Evolutionary conservation across 2,888 invertebrate genomes (phyloP), one percentile per base, ranked within the genome.

Genomic region (Panorpa germanica): DNA sequence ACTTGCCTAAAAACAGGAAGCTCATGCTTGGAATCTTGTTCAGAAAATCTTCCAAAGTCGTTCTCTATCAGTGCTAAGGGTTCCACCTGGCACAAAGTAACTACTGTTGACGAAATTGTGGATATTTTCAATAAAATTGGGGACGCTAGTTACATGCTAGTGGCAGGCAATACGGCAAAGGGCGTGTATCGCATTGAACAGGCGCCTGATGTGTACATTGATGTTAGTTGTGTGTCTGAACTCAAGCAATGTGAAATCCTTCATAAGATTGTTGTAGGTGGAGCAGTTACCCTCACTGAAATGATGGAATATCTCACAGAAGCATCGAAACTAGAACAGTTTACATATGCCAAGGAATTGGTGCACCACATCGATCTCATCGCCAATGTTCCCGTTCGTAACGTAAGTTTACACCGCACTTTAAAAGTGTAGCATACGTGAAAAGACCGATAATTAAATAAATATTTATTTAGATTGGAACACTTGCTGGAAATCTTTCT

Each of bases 131-230:
- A 45, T 14, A 41, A 43, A 15, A 44, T 52, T 27, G 49, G 53
- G 6, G 45, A 55, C 5, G 47, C 53, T 3, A 52, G 55, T 7
- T 76, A 73, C 38, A 63, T 69, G 48, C 45, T 82, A 7, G 63
- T 80, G 2, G 70, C 69, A 14, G 82, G 82, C 10, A 80, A 81
- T 43, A 82, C 82, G 2, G 76, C 70, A 3, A 70, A 68, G 49
- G 83, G 82, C 8, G 56, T 61, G 3, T 61, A 53, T 37, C 48
- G 56, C n/a, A n/a, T n/a, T n/a, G n/a, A n/a, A n/a, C n/a, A n/a
- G n/a, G n/a, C n/a, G n/a, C n/a, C n/a, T n/a, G n/a, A n/a, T n/a
- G 45, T 62, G 1, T 61, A 63, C 32, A 68, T 81, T 28, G 75
- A 80, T 40, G 53, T 78, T 1, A 63, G 62, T 26, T 51, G 52